Evolutionary conservation across 2,113 vertebrate genomes (phyloP).

Genomic region (Hystrix brachyura): DNA sequence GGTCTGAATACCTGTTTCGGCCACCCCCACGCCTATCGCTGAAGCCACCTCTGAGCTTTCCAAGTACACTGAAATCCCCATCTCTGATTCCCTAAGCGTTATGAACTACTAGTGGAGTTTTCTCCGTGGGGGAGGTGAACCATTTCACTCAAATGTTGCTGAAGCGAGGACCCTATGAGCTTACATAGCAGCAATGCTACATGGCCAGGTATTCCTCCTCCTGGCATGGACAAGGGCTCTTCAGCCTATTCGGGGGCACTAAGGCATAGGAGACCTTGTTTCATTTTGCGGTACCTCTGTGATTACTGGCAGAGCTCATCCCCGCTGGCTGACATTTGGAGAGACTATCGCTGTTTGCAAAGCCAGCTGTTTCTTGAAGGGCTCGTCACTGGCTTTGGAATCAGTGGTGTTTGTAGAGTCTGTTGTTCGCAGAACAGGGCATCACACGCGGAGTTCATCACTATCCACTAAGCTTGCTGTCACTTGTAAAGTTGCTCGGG

Average conservation of each 20-base stretch:
- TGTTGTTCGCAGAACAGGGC: constrained; percentile 45
- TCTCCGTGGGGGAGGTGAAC: background rate
- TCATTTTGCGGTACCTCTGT: background rate
- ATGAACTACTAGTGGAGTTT: background rate
- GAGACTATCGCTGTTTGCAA: constrained; percentile 57
- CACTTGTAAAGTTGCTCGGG: constrained; percentile 25
- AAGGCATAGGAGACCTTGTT: background rate
- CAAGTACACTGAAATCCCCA: background rate
- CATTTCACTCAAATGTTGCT: background rate
- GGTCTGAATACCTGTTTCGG: background rate
- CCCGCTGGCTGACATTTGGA: constrained; percentile 41
- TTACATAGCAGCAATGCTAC: background rate
- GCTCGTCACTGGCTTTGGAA: constrained; percentile 48
- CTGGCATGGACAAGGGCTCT: background rate
- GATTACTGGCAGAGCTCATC: constrained; percentile 21
- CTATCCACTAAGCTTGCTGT: constrained; percentile 44
- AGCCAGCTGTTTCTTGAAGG: constrained; percentile 65
- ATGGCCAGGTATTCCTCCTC: background rate
- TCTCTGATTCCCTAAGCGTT: background rate
- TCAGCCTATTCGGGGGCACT: background rate
- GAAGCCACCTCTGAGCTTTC: background rate
- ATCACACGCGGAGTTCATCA: constrained; percentile 9
- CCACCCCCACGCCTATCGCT: background rate
- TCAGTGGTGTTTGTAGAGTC: constrained; percentile 41
- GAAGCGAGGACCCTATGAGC: background rate